phyloP scores from a whole-genome alignment of 92 coral and sea anemone genomes.

The Epizoanthus rinbou region DNA sequence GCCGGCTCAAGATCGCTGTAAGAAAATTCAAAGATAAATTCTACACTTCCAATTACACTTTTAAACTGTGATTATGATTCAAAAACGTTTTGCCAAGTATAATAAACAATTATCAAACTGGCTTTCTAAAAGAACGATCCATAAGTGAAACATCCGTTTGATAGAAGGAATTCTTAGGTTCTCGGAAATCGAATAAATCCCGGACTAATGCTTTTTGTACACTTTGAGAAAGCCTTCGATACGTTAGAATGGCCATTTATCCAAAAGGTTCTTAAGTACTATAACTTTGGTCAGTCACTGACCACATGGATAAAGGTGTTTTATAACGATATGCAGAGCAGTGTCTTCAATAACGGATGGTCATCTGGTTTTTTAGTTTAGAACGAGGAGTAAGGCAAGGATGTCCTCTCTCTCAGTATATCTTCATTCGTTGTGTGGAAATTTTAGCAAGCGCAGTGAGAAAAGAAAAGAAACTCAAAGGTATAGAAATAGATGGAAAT shows the following conservation, averaged over 20 bases:
- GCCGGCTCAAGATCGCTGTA: too few relatives aligned
- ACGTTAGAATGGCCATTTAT: slow-evolving; percentile 33
- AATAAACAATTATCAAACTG: too few relatives aligned
- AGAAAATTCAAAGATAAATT: too few relatives aligned
- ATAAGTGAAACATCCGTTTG: slow-evolving; percentile 11
- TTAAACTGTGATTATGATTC: too few relatives aligned
- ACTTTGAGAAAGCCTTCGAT: slow-evolving; percentile 44
- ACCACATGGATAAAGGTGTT: slow-evolving; percentile 11
- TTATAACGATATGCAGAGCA: slow-evolving; percentile 15
- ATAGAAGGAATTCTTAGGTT: not conserved
- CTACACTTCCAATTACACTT: too few relatives aligned
- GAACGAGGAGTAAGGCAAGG: slow-evolving; percentile 37
- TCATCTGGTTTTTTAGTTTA: slow-evolving; percentile 1
- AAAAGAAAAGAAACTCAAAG: not conserved
- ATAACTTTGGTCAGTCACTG: slow-evolving; percentile 5
- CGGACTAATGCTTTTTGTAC: slow-evolving; percentile 30
- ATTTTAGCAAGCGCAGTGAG: not conserved
- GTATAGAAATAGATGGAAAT: slow-evolving; percentile 21
- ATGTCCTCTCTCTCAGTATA: slow-evolving; percentile 27
- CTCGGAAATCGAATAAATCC: not conserved
- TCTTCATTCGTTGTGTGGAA: slow-evolving; percentile 17
- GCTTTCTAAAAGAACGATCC: too few relatives aligned
- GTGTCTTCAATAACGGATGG: slow-evolving; percentile 36
- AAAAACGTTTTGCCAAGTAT: too few relatives aligned
- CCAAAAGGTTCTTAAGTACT: too few relatives aligned